These are phyloP conservation scores for Lymantria dispar DNA, from an alignment of 2,888 invertebrate genomes.

Conservation along the genomic window DNA sequence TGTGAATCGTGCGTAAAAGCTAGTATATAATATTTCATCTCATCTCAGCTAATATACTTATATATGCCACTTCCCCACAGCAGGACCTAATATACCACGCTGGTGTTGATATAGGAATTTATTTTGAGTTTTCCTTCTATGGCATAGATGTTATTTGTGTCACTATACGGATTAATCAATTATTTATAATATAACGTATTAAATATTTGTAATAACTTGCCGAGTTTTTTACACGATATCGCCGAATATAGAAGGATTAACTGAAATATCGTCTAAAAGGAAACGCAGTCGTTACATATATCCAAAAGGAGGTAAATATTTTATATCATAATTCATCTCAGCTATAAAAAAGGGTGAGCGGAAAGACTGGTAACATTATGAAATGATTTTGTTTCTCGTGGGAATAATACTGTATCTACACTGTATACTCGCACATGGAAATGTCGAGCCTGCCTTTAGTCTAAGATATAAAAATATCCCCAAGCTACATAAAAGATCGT, in stretches of 20 bases:
- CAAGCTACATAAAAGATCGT: constrained; percentile 29
- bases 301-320: constrained; percentile 72
- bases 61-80: too few relatives aligned
- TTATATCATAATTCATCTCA: constrained; percentile 73
- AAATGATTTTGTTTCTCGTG: constrained; percentile 57
- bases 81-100: too few relatives aligned
- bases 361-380: constrained; percentile 51
- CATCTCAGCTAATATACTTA: too few relatives aligned
- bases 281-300: constrained; percentile 65
- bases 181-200: too few relatives aligned
- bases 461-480: constrained; percentile 46
- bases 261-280: constrained; percentile 55
- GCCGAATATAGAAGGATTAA: constrained; percentile 29
- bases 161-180: too few relatives aligned
- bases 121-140: too few relatives aligned
- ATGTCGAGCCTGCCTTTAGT: constrained; percentile 53
- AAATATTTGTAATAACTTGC: constrained; percentile 36
- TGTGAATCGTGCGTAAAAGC: too few relatives aligned
- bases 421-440: constrained; percentile 32
- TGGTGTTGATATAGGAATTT: too few relatives aligned
- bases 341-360: constrained; percentile 69
- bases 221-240: constrained; percentile 44
- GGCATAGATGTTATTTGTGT: too few relatives aligned
- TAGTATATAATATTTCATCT: too few relatives aligned
- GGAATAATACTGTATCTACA: constrained; percentile 46